Evolutionary conservation across 2,113 vertebrate genomes (phyloP).

Genomic region (Onychostoma macrolepis): DNA sequence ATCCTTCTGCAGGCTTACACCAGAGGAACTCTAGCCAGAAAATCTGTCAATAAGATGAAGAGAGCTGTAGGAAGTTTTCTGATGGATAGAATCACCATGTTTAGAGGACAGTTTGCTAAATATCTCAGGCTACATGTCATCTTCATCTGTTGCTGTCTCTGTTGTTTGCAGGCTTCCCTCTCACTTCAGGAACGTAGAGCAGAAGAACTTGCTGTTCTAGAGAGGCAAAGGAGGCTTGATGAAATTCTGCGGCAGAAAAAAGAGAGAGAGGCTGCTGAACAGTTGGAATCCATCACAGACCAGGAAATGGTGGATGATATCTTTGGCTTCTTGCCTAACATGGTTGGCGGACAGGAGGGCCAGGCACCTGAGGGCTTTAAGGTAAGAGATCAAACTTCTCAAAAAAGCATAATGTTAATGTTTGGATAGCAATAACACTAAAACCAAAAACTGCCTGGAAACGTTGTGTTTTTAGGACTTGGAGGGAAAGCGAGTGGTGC

Average conservation of each 20-base stretch:
- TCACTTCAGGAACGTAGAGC: slow-evolving; percentile 67
- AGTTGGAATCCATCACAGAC: slow-evolving; percentile 71
- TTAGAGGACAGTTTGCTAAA: slow-evolving; percentile 1
- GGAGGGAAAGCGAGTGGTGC: slow-evolving; percentile 70
- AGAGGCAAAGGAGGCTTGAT: slow-evolving; percentile 66
- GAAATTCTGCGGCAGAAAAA: slow-evolving; percentile 67
- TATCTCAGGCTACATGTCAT: background rate
- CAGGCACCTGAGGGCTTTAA: slow-evolving; percentile 79
- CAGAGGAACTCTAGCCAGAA: slow-evolving; percentile 82
- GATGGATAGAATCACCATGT: background rate
- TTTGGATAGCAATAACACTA: background rate
- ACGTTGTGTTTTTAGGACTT: slow-evolving; percentile 77
- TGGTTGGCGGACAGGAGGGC: slow-evolving; percentile 84
- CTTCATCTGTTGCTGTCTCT: background rate
- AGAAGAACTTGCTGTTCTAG: slow-evolving; percentile 58
- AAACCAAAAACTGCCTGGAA: background rate
- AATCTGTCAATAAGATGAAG: slow-evolving; percentile 68
- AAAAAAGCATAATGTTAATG: background rate
- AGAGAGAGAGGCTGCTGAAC: slow-evolving; percentile 60
- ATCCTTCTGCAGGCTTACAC: slow-evolving; percentile 85
- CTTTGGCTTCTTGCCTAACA: slow-evolving; percentile 88
- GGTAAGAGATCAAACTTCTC: slow-evolving; percentile 69
- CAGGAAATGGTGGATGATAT: slow-evolving; percentile 91
- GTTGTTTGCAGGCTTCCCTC: slow-evolving; percentile 72
- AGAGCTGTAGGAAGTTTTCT: slow-evolving; percentile 68